These are phyloP conservation scores for Oxyura jamaicensis DNA, from an alignment of 2,113 vertebrate genomes.

Conservation along the genomic window DNA sequence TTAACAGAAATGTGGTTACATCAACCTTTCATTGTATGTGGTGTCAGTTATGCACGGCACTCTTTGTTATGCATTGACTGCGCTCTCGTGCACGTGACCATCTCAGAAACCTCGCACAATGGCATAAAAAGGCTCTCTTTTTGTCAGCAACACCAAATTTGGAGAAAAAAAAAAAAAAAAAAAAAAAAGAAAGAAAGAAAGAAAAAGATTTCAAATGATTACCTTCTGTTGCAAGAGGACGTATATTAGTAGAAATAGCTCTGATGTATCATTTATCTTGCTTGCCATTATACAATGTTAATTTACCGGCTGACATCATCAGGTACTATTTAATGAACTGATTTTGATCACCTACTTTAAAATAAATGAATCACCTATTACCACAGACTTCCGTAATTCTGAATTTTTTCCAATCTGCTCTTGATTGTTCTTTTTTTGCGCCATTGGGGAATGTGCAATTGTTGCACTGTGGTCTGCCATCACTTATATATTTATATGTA, in stretches of 20 bases:
- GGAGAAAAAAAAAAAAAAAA: not conserved
- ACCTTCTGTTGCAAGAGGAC: not conserved
- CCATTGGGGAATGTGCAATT: fast-evolving
- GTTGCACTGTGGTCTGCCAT: not conserved
- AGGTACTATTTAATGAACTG: not conserved
- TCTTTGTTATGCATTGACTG: constrained; percentile 55
- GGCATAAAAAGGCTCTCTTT: constrained; percentile 40
- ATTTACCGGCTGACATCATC: not conserved
- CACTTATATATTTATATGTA: not conserved
- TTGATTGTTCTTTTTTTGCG: not conserved
- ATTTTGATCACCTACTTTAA: not conserved
- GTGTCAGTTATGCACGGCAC: not conserved
- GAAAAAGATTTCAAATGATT: constrained; percentile 2
- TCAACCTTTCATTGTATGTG: constrained; percentile 33
- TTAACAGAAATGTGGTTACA: constrained; percentile 58
- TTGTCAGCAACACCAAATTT: constrained; percentile 53
- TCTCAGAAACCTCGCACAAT: constrained; percentile 63
- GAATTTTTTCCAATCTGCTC: not conserved
- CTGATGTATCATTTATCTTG: not conserved
- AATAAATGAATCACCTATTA: not conserved
- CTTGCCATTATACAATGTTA: not conserved
- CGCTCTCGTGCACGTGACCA: not conserved
- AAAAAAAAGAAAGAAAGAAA: not conserved
- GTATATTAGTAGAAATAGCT: not conserved
- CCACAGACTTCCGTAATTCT: not conserved